Base-by-base conservation (phyloP, 2,888 invertebrate species). In the Chymomyza procnemis region DNA sequence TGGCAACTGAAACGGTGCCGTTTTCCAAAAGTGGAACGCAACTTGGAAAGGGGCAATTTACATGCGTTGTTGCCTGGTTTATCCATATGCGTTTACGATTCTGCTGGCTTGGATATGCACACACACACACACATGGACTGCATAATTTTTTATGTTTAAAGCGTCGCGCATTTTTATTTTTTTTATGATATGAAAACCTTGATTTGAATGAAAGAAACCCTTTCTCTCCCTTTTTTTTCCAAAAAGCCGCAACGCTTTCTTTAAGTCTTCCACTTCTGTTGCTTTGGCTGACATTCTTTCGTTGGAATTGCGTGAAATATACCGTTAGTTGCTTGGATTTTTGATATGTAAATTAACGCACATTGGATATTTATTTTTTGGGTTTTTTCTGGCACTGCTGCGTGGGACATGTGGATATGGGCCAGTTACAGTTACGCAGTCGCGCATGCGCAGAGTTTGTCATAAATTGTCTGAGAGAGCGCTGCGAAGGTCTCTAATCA, bases 1-100 rank as follows among this genome's bases (percentile, higher is more conserved):
- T 66, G 63, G 63, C 80, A 81, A 86, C 86, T 84, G 80, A 83
- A 71, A 58, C 67, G 66, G 34, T 65, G 61, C 21, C 66, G 22
- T 14, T 61, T 66, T 48, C 79, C 81, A 76, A 81, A 81, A 81
- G 84, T 84, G 81, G 79, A 81, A 81, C 84, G 86, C 80, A 76
- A 72, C 79, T 85, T 71, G 64, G 65, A 71, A 67, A 71, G 79
- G 79, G 67, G 68, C 81, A 71, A 81, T 81, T 81, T 86, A 80
- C 84, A 81, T 81, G 81, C 74, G 68, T 65, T 61, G 68, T 65
- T 61, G 66, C 65, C 73, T 70, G 68, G 69, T 34, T 16, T 57
- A 19, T 50, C 22, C 52, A 47, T 67, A 52, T 65, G 34, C 9
- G 34, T 41, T 12, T 41, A 41, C 34, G 46, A 47, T 63, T 69